These are phyloP conservation scores for Nothocercus julius DNA, from an alignment of 2,113 vertebrate genomes.

Conservation along the genomic window DNA sequence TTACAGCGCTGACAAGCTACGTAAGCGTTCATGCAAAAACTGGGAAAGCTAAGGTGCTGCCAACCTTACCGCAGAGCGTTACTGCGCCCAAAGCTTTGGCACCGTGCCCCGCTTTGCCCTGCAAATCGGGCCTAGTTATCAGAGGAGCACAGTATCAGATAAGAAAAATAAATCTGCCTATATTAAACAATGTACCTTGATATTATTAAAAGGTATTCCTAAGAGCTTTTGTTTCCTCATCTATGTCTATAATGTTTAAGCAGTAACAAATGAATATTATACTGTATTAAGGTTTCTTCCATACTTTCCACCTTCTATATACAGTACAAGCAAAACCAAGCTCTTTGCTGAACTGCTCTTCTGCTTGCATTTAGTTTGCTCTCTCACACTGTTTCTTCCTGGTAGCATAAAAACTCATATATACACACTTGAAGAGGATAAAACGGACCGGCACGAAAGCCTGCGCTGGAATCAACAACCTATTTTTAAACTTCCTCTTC, in stretches of 20 bases:
- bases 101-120: no score
- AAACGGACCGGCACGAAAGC: background rate
- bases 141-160: background rate
- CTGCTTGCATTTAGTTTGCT: rapidly evolving
- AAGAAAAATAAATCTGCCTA: background rate
- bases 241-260: background rate
- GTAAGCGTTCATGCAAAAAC: background rate
- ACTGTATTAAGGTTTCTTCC: rapidly evolving
- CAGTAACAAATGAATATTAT: background rate
- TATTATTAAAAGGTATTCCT: background rate
- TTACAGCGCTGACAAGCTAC: background rate
- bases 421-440: rapidly evolving
- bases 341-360: background rate
- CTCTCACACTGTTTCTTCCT: background rate
- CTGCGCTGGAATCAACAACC: background rate
- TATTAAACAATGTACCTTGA: background rate
- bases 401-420: background rate
- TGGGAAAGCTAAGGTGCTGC: background rate
- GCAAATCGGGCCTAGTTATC: background rate
- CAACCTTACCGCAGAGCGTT: background rate
- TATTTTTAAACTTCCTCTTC: constrained; percentile 27
- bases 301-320: background rate
- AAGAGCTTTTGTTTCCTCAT: background rate
- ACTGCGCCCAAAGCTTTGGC: background rate
- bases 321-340: background rate